These are phyloP conservation scores for Anastatus disparis DNA, from an alignment of 1,140 invertebrate genomes.

Conservation along the genomic window DNA sequence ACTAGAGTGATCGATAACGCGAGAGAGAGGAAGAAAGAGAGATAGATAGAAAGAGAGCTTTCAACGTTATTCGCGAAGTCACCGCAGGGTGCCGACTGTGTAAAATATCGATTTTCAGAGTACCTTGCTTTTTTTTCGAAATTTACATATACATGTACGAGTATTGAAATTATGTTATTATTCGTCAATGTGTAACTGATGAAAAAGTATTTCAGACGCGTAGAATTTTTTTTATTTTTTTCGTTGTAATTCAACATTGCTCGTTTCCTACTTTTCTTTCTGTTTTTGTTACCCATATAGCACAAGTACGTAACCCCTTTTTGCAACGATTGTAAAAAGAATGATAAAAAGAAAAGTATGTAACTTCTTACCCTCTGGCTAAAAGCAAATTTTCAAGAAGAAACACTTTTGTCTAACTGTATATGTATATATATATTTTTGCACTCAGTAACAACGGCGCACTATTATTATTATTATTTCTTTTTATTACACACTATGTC, in stretches of 20 bases:
- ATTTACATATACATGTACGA: too few species aligned
- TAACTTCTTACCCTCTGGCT: not conserved
- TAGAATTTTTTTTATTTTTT: too few species aligned
- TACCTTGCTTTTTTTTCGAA: too few species aligned
- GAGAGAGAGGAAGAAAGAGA: not conserved
- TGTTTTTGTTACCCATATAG: too few species aligned
- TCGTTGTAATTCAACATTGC: too few species aligned
- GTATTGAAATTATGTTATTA: too few species aligned
- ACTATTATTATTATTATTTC: not conserved
- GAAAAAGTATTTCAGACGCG: too few species aligned
- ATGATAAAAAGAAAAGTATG: too few species aligned
- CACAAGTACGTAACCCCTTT: too few species aligned
- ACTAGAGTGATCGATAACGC: constrained; percentile 2
- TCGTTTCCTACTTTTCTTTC: too few species aligned
- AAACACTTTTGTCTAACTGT: not conserved
- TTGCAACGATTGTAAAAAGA: too few species aligned
- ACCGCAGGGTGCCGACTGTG: constrained; percentile 20
- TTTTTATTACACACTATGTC: not conserved
- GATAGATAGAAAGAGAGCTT: not conserved
- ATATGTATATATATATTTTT: not conserved
- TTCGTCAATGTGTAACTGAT: too few species aligned
- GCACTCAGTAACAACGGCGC: not conserved
- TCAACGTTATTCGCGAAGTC: constrained; percentile 9
- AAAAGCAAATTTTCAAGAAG: not conserved
- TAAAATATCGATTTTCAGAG: constrained; percentile 24